Conservation (phyloP, 2,797 vertebrate genomes). For the Mormyrus proboscirostris region DNA sequence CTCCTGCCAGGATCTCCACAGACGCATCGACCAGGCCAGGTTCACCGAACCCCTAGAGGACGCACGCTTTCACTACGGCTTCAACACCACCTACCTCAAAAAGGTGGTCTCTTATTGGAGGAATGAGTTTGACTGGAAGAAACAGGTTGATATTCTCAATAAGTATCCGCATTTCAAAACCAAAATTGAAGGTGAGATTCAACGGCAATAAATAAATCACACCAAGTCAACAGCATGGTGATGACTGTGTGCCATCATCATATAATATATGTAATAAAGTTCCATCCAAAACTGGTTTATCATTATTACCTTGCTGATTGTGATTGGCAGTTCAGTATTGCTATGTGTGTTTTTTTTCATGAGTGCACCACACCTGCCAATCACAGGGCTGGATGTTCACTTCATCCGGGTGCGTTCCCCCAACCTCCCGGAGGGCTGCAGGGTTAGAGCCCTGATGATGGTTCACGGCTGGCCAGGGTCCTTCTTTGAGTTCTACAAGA, state of each 20-base stretch:
- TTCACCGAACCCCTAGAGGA: slow-evolving; percentile 64
- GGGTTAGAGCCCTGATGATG: slow-evolving; percentile 68
- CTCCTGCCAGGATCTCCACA: slow-evolving; percentile 66
- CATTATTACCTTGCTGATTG: background rate
- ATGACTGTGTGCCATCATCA: background rate
- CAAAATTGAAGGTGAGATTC: slow-evolving; percentile 75
- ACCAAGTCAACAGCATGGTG: background rate
- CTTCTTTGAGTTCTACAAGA: slow-evolving; percentile 83
- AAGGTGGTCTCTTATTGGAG: slow-evolving; percentile 77
- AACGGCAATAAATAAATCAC: background rate
- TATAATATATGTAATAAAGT: background rate
- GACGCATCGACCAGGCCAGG: slow-evolving; percentile 67
- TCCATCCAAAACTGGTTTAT: background rate
- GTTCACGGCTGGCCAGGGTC: slow-evolving; percentile 85
- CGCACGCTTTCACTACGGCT: slow-evolving; percentile 72
- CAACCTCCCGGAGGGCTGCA: slow-evolving; percentile 45
- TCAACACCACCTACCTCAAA: slow-evolving; percentile 69
- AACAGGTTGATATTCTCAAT: slow-evolving; percentile 73
- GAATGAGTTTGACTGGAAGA: slow-evolving; percentile 74
- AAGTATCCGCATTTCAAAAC: slow-evolving; percentile 81
- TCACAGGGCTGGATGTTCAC: slow-evolving; percentile 73
- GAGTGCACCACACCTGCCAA: background rate
- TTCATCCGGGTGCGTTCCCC: slow-evolving; percentile 72
- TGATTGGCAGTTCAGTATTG: background rate
- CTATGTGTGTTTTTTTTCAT: background rate